Evolutionary conservation across 2,797 vertebrate species (phyloP).

Genomic region (Enteromius mattozi): DNA sequence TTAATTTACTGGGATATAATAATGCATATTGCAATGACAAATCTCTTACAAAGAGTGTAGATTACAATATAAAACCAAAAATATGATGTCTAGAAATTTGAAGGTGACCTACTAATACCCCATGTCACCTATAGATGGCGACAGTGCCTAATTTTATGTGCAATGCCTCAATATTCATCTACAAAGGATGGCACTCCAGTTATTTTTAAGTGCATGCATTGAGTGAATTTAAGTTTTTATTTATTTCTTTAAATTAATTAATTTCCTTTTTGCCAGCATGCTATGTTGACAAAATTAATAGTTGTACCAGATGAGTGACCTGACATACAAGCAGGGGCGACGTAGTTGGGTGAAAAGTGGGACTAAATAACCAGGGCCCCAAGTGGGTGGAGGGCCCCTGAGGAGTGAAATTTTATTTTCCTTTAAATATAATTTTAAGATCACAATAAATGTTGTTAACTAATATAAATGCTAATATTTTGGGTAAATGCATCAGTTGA

Average conservation of each 20-base stretch:
- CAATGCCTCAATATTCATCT: too few relatives aligned
- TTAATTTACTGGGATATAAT: not conserved
- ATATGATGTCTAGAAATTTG: not conserved
- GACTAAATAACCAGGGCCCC: too few relatives aligned
- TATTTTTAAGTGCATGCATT: not conserved
- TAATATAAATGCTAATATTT: too few relatives aligned
- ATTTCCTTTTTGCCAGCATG: not conserved
- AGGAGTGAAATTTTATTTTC: too few relatives aligned
- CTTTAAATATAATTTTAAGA: too few relatives aligned
- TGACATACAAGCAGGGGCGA: not conserved
- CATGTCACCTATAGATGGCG: slow-evolving; percentile 73
- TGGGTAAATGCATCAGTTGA: too few relatives aligned
- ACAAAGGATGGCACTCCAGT: not conserved
- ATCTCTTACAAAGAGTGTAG: not conserved
- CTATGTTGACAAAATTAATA: slow-evolving; percentile 7
- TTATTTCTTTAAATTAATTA: not conserved
- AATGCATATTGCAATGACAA: not conserved
- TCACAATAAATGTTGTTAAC: too few relatives aligned
- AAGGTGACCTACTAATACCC: slow-evolving; percentile 46
- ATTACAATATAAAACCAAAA: not conserved
- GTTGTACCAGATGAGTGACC: not conserved
- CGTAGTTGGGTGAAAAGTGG: too few relatives aligned
- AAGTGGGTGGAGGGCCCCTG: too few relatives aligned
- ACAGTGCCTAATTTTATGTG: slow-evolving; percentile 56
- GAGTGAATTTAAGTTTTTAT: not conserved